Conservation (phyloP, 1,140 invertebrate species). For the Trypoxylus dichotomus region DNA sequence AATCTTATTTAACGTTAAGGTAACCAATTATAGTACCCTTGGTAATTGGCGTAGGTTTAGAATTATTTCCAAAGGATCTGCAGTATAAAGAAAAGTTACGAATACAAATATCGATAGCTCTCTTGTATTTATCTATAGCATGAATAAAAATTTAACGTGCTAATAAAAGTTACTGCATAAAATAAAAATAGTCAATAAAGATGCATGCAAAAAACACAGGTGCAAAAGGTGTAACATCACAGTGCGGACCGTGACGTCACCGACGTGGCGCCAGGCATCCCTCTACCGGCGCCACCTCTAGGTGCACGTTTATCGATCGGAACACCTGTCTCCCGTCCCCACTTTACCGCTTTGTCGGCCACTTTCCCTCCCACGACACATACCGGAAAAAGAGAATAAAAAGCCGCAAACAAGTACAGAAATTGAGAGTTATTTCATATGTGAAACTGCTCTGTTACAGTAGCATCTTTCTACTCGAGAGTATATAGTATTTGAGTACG, state of each 20-base stretch:
- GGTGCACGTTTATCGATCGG: slow-evolving; percentile 49
- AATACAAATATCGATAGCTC: too few species aligned
- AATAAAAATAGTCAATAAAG: neutral
- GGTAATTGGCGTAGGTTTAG: too few species aligned
- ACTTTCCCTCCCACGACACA: slow-evolving; percentile 16
- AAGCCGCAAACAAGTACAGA: neutral
- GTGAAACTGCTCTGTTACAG: neutral
- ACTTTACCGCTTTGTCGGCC: slow-evolving; percentile 17
- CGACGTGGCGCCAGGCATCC: slow-evolving; percentile 46
- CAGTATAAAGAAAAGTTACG: too few species aligned
- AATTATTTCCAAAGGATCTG: too few species aligned
- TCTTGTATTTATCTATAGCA: too few species aligned
- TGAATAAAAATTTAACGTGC: slow-evolving; percentile 15
- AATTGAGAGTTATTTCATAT: slow-evolving; percentile 25
- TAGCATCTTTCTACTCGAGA: neutral
- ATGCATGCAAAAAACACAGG: slow-evolving; percentile 34
- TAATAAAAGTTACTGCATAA: slow-evolving; percentile 30
- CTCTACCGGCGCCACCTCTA: slow-evolving; percentile 46
- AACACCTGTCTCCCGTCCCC: slow-evolving; percentile 38
- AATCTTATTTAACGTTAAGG: too few species aligned
- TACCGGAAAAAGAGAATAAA: slow-evolving; percentile 20
- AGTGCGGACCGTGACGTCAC: slow-evolving; percentile 44
- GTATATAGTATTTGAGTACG: neutral
- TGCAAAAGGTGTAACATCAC: slow-evolving; percentile 41
- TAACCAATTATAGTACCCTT: too few species aligned